A percentile compares a stretch with the other conserved stretches of the same genome.
Evolutionary conservation across 1,140 invertebrate genomes (phyloP).

Genomic region (Venturia canescens): DNA sequence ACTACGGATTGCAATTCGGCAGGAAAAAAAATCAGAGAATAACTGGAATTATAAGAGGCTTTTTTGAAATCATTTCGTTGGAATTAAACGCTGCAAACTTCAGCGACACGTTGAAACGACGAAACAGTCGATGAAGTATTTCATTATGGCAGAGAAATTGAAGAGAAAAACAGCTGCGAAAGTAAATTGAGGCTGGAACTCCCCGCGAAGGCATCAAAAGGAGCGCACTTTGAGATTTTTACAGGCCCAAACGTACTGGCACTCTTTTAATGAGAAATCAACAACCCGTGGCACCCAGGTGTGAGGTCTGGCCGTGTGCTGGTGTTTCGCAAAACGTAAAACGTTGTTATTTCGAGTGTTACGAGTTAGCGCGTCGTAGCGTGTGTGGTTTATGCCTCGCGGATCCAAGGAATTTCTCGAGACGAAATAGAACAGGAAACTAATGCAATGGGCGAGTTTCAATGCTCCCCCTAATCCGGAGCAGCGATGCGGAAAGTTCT

Average conservation of each 20-base stretch:
- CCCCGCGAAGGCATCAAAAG: too few species aligned
- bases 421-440: conserved; percentile 30
- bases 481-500: neutral
- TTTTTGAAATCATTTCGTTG: too few species aligned
- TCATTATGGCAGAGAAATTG: too few species aligned
- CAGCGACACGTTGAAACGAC: too few species aligned
- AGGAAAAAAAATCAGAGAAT: too few species aligned
- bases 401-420: conserved; percentile 31
- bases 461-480: neutral
- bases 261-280: neutral
- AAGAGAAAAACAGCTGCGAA: too few species aligned
- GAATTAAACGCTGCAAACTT: too few species aligned
- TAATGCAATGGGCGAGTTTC: neutral
- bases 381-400: conserved; percentile 17
- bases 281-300: neutral
- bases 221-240: too few species aligned
- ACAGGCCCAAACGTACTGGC: neutral
- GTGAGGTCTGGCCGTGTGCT: neutral
- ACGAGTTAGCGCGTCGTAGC: neutral
- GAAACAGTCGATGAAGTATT: too few species aligned
- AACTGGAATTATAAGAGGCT: too few species aligned
- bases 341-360: conserved; percentile 39
- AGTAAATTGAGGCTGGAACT: too few species aligned
- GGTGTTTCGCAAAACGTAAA: conserved; percentile 20
- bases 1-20: too few species aligned